Conservation (phyloP, 2,888 invertebrate species). For the Lucinisca nassula region DNA sequence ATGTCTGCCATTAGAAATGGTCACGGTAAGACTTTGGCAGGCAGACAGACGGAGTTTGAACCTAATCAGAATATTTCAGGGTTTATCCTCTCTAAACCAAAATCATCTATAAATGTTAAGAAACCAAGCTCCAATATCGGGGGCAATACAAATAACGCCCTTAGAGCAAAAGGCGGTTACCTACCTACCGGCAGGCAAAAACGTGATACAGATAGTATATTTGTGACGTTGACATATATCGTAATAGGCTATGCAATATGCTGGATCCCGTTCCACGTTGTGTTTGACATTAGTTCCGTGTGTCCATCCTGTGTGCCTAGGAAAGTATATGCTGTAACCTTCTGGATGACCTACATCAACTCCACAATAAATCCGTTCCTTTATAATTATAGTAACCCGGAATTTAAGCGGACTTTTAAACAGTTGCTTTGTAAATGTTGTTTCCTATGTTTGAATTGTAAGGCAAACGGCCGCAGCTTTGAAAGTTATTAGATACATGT, state of each 20-base stretch:
- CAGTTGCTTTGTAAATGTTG: no score
- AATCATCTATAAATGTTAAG: neutral
- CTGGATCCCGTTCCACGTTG: neutral
- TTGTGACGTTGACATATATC: neutral
- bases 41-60: neutral
- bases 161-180: no score
- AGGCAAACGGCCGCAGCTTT: no score
- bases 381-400: neutral
- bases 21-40: neutral
- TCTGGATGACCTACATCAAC: slow-evolving; percentile 4
- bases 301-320: neutral
- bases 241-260: neutral
- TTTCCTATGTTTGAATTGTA: no score
- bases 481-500: no score
- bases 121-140: no score
- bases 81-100: neutral
- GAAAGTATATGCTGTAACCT: neutral
- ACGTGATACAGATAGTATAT: neutral
- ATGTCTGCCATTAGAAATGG: no score
- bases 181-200: neutral
- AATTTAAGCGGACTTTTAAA: neutral
- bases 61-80: no score
- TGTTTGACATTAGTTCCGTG: neutral
- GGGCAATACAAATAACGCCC: neutral
- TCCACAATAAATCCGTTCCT: neutral